Evolutionary conservation across 2,797 vertebrate genomes (phyloP).

Genomic region (Xyrichtys novacula): DNA sequence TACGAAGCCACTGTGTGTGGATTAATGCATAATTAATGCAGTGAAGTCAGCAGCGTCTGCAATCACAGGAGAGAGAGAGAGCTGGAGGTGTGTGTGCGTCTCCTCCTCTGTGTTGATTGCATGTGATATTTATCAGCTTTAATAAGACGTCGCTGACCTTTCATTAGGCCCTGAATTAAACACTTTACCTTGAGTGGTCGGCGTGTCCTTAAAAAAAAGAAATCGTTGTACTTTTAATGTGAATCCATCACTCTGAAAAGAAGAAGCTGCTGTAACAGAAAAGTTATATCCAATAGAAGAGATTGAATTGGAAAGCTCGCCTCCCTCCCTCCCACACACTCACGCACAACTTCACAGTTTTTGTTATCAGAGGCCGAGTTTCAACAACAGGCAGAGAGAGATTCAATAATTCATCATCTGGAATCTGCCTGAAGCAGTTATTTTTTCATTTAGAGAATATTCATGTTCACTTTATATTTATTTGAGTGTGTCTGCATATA

Average conservation of each 20-base stretch:
- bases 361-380: conserved; percentile 24
- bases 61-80: conserved; percentile 24
- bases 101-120: conserved; percentile 63
- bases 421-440: conserved; percentile 45
- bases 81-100: conserved; percentile 24
- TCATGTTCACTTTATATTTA: conserved; percentile 10
- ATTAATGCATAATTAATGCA: conserved; percentile 29
- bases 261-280: conserved; percentile 30
- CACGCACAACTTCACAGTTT: conserved; percentile 12
- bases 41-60: conserved; percentile 2
- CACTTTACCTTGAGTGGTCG: conserved; percentile 61
- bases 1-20: conserved; percentile 10
- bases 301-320: conserved; percentile 11
- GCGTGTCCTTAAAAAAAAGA: conserved; percentile 55
- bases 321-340: conserved; percentile 3
- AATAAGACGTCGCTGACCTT: conserved; percentile 72
- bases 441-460: conserved; percentile 32
- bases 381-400: conserved; percentile 23
- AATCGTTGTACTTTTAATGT: conserved; percentile 48
- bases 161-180: conserved; percentile 64
- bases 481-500: conserved; percentile 25
- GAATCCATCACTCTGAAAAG: conserved; percentile 42
- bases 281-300: conserved; percentile 20
- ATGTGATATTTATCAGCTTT: conserved; percentile 72
- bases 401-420: conserved; percentile 52